Conservation (phyloP, 2,888 invertebrate species). For the Litoditis marina region DNA sequence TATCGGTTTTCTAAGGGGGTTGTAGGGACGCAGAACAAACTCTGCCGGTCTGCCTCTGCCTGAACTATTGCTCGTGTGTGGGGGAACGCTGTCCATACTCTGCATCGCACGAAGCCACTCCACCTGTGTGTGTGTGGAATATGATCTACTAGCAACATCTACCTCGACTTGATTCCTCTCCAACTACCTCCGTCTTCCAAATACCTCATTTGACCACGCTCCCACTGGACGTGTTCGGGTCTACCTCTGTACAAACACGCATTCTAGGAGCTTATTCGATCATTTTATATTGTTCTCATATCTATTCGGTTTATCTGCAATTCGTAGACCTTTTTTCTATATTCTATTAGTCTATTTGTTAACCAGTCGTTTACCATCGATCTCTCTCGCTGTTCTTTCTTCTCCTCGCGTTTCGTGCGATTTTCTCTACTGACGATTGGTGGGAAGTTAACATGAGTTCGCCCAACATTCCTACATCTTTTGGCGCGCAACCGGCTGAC, state of each 20-base stretch:
- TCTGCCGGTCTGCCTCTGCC: neutral
- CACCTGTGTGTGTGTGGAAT: too few species aligned
- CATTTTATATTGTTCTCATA: neutral
- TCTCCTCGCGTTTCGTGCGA: too few species aligned
- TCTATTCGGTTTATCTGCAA: neutral
- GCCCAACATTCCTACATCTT: too few species aligned
- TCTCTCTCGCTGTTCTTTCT: too few species aligned
- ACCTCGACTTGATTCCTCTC: slow-evolving; percentile 2
- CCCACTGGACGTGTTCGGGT: neutral
- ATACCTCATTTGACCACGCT: neutral
- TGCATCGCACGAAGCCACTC: neutral
- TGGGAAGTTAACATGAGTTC: too few species aligned
- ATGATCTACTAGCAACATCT: too few species aligned
- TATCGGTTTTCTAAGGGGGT: too few species aligned
- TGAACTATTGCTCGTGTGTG: too few species aligned
- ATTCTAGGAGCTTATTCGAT: neutral
- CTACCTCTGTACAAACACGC: neutral
- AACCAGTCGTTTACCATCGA: too few species aligned
- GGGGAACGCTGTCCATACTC: slow-evolving; percentile 2
- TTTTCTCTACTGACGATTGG: too few species aligned
- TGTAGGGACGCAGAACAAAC: neutral
- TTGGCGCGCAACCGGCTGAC: neutral
- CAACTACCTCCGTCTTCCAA: neutral
- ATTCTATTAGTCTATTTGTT: neutral
- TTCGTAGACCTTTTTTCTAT: neutral